phyloP scores from a whole-genome alignment of 2,888 invertebrate species.

The Meteorus cinctellus region DNA sequence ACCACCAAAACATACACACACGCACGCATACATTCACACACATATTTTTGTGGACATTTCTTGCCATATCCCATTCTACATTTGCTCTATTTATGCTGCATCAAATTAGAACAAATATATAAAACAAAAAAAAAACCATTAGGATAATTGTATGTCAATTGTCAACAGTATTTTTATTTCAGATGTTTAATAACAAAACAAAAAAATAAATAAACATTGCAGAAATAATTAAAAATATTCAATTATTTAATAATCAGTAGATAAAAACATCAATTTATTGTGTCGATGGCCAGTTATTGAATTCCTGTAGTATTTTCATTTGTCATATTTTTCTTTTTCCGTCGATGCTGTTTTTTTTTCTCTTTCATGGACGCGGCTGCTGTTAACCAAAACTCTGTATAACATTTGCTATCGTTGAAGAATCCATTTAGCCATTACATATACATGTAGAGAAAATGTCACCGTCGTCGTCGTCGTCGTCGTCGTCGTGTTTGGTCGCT shows the following conservation, averaged over 20 bases:
- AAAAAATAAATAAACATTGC: not conserved
- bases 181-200: not conserved
- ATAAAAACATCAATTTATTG: no score
- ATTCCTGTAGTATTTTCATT: not conserved
- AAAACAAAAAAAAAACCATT: not conserved
- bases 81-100: not conserved
- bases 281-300: no score
- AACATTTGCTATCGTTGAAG: not conserved
- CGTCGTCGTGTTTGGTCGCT: not conserved
- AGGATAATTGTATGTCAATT: not conserved
- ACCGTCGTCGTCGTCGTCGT: no score
- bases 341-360: not conserved
- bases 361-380: not conserved
- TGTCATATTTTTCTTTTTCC: not conserved
- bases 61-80: not conserved
- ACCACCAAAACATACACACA: constrained; percentile 6
- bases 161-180: not conserved
- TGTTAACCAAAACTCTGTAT: not conserved
- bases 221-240: not conserved
- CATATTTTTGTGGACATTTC: not conserved
- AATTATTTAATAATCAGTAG: no score
- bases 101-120: not conserved
- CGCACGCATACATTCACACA: not conserved
- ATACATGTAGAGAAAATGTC: not conserved
- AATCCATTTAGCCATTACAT: not conserved